Conservation (phyloP, 2,888 invertebrate species). For the Drosophila rellima region DNA sequence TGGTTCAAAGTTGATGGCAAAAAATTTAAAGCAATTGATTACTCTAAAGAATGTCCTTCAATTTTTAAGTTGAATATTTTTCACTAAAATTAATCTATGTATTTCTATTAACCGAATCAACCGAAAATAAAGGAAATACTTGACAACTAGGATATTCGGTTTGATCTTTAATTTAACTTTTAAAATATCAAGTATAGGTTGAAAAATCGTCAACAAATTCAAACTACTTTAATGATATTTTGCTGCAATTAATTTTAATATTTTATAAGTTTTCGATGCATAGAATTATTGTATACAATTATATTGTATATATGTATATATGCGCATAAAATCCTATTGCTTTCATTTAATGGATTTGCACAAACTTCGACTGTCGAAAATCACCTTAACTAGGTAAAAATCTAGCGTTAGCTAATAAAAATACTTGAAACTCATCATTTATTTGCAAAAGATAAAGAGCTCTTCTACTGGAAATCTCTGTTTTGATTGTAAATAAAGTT, state of each 20-base stretch:
- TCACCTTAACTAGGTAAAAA: neutral
- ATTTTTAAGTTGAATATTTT: neutral
- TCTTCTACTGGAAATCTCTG: neutral
- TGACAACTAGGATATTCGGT: neutral
- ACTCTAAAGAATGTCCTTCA: neutral
- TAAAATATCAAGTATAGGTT: too few species aligned
- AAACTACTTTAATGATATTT: too few species aligned
- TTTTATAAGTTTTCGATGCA: too few species aligned
- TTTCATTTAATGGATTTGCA: neutral
- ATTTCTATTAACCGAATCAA: neutral
- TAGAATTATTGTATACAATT: too few species aligned
- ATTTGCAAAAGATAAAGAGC: neutral
- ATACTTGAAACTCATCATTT: neutral
- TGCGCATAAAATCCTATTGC: too few species aligned
- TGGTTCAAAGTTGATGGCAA: constrained; percentile 11
- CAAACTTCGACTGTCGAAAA: neutral
- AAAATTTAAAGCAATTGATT: constrained; percentile 21
- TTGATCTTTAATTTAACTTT: too few species aligned
- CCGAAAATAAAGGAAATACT: neutral
- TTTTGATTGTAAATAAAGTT: constrained; percentile 19
- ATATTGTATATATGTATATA: too few species aligned
- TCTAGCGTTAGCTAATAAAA: neutral
- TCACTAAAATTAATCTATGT: neutral
- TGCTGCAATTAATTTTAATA: too few species aligned
- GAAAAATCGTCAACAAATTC: too few species aligned